phyloP scores from a whole-genome alignment of 30 jellyfish, hydroid and myxozoan species.

The Hydra vulgaris region DNA sequence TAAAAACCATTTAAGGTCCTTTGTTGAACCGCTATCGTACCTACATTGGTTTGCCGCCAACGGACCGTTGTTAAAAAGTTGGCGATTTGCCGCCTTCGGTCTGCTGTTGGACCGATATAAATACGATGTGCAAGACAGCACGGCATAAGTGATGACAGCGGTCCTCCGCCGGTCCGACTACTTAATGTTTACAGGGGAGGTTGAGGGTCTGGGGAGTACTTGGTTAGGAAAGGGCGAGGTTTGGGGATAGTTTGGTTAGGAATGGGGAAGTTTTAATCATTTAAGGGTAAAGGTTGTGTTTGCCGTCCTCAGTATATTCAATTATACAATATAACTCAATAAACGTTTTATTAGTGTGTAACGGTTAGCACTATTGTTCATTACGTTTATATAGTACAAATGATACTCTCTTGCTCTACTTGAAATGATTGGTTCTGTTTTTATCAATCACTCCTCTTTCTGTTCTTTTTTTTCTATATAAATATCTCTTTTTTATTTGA shows the following conservation, averaged over 20 bases:
- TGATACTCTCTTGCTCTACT: no score
- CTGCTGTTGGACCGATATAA: not conserved
- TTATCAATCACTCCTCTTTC: no score
- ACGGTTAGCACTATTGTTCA: no score
- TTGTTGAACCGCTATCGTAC: not conserved
- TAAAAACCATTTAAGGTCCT: not conserved
- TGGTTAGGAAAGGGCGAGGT: not conserved
- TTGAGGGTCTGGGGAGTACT: not conserved
- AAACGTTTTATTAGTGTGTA: no score
- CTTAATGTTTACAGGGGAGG: not conserved
- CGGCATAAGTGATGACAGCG: not conserved
- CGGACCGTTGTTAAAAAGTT: not conserved
- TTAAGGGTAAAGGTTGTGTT: no score
- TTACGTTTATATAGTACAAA: no score
- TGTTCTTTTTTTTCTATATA: no score
- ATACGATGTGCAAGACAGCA: not conserved
- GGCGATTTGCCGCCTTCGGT: not conserved
- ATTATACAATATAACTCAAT: no score
- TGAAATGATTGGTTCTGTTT: no score
- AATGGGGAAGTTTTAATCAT: not conserved
- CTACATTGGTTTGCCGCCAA: not conserved
- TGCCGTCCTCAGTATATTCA: no score
- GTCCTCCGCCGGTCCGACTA: not conserved
- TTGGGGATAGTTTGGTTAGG: not conserved
- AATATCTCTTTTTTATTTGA: no score